phyloP scores from a whole-genome alignment of 2,113 vertebrate species.

The Tetraodon nigroviridis region DNA sequence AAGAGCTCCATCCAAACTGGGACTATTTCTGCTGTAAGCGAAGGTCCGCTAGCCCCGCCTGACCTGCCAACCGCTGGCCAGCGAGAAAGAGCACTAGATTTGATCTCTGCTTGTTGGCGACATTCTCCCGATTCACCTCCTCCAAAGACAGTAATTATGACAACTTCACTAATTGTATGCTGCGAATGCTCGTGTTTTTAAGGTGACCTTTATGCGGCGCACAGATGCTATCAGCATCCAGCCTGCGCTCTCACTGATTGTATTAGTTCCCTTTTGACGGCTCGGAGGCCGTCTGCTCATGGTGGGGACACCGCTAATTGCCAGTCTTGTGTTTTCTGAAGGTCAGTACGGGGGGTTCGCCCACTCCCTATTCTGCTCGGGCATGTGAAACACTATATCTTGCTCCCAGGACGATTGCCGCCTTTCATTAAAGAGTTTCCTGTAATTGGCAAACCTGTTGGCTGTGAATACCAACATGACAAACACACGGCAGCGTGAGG shows the following conservation, averaged over 20 bases:
- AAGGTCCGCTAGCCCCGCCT: constrained; percentile 54
- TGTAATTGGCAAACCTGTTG: constrained; percentile 57
- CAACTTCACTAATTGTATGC: constrained; percentile 69
- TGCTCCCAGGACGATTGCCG: constrained; percentile 15
- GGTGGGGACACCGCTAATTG: constrained; percentile 69
- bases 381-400: constrained; percentile 43
- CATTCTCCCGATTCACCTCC: constrained; percentile 54
- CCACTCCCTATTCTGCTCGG: constrained; percentile 31
- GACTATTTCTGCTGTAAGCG: constrained; percentile 47
- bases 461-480: constrained; percentile 26
- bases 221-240: constrained; percentile 63
- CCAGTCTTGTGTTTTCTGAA: constrained; percentile 62
- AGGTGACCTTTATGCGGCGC: constrained; percentile 72
- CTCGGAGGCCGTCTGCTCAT: constrained; percentile 54
- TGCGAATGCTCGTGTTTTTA: constrained; percentile 42
- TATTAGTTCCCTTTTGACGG: constrained; percentile 57
- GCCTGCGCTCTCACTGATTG: constrained; percentile 55
- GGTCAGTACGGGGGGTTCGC: constrained; percentile 49
- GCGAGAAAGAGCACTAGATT: background rate
- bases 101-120: constrained; percentile 5
- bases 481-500: constrained; percentile 17
- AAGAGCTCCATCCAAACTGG: constrained; percentile 37
- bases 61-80: constrained; percentile 50
- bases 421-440: constrained; percentile 43
- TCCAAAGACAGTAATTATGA: constrained; percentile 66